Conservation (phyloP, 2,797 vertebrate genomes). For the Moxostoma hubbsi region DNA sequence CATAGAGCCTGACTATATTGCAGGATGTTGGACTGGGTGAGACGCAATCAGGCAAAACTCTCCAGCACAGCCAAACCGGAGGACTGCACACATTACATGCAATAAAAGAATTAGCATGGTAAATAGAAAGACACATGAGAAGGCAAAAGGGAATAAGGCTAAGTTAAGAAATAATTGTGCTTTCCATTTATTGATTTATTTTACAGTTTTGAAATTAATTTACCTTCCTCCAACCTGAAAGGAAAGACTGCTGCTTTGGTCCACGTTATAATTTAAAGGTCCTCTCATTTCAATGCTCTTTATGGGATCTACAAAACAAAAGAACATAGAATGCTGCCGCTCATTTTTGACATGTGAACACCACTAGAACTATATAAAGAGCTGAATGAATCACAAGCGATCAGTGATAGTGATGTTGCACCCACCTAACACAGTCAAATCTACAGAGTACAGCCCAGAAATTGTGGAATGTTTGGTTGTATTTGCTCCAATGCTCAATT, state of each 20-base stretch:
- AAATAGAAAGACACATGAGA: neutral
- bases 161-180: neutral
- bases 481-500: conserved; percentile 76
- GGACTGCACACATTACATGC: conserved; percentile 71
- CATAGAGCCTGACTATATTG: conserved; percentile 77
- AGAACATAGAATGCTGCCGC: neutral
- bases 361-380: neutral
- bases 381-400: neutral
- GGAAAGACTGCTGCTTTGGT: conserved; percentile 77
- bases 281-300: conserved; percentile 80
- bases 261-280: conserved; percentile 76
- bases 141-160: neutral
- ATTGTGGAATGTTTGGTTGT: conserved; percentile 68
- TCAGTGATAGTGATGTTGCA: neutral
- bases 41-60: conserved; percentile 80
- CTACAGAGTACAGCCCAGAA: conserved; percentile 76
- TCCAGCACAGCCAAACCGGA: conserved; percentile 88
- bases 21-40: conserved; percentile 73
- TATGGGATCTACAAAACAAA: conserved; percentile 80
- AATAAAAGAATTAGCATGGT: neutral
- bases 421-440: conserved; percentile 81
- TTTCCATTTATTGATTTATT: too few relatives aligned
- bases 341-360: neutral
- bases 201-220: conserved; percentile 46
- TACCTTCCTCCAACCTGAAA: conserved; percentile 88